Evolutionary conservation across 2,113 vertebrate genomes (phyloP).

Genomic region (Quiscalus mexicanus): DNA sequence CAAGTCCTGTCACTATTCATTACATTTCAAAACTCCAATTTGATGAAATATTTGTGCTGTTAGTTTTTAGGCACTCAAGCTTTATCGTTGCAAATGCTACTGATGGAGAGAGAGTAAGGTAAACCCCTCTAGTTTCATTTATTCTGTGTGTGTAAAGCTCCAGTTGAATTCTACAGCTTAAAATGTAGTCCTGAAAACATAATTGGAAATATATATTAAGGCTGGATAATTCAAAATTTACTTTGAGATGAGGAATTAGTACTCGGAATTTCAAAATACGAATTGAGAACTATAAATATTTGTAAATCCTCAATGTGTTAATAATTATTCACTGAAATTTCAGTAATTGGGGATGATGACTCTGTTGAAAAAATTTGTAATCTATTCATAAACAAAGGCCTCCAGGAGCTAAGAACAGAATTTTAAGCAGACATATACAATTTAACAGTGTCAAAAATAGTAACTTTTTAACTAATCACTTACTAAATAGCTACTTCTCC

Average conservation of each 20-base stretch:
- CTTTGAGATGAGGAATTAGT: background rate
- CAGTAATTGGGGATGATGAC: slow-evolving; percentile 19
- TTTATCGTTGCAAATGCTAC: background rate
- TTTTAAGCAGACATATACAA: slow-evolving; percentile 22
- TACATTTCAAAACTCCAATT: background rate
- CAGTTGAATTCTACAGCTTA: background rate
- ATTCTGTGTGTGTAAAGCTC: background rate
- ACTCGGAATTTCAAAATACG: background rate
- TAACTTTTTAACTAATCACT: background rate
- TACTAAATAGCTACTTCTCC: background rate
- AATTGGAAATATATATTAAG: background rate
- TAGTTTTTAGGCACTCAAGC: background rate
- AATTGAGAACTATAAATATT: slow-evolving; percentile 35
- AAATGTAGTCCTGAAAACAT: background rate
- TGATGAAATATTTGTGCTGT: background rate
- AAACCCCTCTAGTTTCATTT: background rate
- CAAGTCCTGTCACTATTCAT: background rate
- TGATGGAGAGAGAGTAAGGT: background rate
- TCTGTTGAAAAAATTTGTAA: background rate
- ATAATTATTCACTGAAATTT: slow-evolving; percentile 38
- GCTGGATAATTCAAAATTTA: background rate
- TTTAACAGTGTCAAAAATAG: slow-evolving; percentile 2
- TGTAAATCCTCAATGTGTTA: slow-evolving; percentile 4
- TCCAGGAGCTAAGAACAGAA: background rate
- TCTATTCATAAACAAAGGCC: slow-evolving; percentile 13